Conservation (phyloP, 92 coral and sea anemone species). For the Epizoanthus ramosus region DNA sequence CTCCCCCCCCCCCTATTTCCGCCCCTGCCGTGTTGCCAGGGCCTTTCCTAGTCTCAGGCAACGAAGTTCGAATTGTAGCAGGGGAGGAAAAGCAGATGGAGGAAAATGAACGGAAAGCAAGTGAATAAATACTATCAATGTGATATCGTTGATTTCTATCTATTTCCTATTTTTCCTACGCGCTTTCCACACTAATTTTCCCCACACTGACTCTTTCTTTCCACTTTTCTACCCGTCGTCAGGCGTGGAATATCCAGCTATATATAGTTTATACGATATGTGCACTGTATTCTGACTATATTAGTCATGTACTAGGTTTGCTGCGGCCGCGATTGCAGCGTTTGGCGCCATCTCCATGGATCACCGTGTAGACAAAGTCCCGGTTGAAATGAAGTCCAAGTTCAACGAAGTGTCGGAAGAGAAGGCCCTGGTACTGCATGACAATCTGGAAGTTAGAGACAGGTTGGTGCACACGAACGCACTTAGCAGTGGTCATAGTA, state of each 20-base stretch:
- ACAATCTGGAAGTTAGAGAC: constrained; percentile 90
- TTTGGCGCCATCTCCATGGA: constrained; percentile 89
- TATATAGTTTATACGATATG: constrained; percentile 61
- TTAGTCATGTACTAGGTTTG: constrained; percentile 48
- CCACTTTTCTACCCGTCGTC: no score
- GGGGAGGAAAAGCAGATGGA: no score
- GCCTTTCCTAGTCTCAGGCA: no score
- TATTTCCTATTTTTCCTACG: no score
- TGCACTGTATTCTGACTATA: background rate
- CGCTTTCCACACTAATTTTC: no score
- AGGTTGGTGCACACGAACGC: constrained; percentile 51
- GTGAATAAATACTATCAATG: no score
- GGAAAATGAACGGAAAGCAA: no score
- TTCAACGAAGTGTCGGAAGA: constrained; percentile 92
- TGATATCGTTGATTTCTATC: no score
- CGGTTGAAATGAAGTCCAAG: constrained; percentile 77
- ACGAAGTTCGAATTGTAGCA: no score
- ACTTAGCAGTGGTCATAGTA: no score
- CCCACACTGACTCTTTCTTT: background rate
- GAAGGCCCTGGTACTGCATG: constrained; percentile 83
- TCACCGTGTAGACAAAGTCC: constrained; percentile 80
- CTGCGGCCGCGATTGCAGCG: constrained; percentile 94
- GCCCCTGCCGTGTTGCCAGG: no score
- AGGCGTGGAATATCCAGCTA: constrained; percentile 32
- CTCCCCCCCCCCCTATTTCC: no score